Evolutionary conservation across 2,797 vertebrate species (phyloP).

Genomic region (Cygnus olor): DNA sequence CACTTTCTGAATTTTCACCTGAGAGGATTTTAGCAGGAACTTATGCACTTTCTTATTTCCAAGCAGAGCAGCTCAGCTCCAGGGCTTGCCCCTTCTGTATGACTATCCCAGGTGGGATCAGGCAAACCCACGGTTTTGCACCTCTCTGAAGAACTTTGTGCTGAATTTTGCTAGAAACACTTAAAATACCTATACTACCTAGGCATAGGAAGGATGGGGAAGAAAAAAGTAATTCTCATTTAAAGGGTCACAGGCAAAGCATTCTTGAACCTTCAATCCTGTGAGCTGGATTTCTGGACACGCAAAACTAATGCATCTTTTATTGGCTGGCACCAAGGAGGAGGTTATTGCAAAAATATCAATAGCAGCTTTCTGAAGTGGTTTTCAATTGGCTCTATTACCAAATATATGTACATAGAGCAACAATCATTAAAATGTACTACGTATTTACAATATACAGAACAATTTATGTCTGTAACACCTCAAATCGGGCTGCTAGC

Average conservation of each 20-base stretch:
- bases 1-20: neutral
- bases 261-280: constrained; percentile 40
- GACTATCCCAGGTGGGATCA: neutral
- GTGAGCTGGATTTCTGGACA: constrained; percentile 4
- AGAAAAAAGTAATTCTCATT: neutral
- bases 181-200: constrained; percentile 17
- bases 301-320: constrained; percentile 57
- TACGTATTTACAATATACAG: constrained; percentile 9
- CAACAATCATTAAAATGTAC: constrained; percentile 15
- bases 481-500: constrained; percentile 3
- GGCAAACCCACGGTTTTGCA: neutral
- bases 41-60: neutral
- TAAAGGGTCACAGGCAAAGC: constrained; percentile 58
- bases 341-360: constrained; percentile 51
- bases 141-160: neutral
- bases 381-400: constrained; percentile 50
- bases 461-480: constrained; percentile 14
- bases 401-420: neutral
- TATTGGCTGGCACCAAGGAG: neutral
- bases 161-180: constrained; percentile 3
- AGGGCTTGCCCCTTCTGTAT: neutral
- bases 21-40: neutral
- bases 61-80: neutral
- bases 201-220: constrained; percentile 27
- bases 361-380: constrained; percentile 41